These are phyloP conservation scores for Battus philenor DNA, from an alignment of 1,140 invertebrate genomes.

Conservation along the genomic window DNA sequence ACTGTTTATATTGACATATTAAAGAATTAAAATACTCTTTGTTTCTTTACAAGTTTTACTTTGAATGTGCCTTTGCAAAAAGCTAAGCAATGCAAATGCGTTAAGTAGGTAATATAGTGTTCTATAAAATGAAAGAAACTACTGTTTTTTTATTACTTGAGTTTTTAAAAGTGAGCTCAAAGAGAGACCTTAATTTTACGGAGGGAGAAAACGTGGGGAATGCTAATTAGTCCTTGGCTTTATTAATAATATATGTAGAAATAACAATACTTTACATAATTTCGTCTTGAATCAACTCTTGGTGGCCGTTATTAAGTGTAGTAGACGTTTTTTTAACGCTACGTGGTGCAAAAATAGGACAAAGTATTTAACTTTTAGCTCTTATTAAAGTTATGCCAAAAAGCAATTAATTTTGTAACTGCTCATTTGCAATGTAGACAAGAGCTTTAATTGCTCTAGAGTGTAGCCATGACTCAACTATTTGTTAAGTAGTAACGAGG, in stretches of 20 bases:
- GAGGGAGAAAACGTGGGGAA: neutral
- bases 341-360: neutral
- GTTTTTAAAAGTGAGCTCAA: conserved; percentile 5
- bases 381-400: conserved; percentile 2
- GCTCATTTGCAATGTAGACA: conserved; percentile 6
- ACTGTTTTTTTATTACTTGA: neutral
- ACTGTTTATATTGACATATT: neutral
- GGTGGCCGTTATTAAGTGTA: neutral
- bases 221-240: conserved; percentile 11
- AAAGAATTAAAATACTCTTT: neutral
- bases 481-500: conserved; percentile 14
- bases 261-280: too few species aligned
- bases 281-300: too few species aligned
- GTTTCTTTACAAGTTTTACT: conserved; percentile 1
- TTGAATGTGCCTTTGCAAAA: neutral
- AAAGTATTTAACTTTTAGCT: conserved; percentile 12
- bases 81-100: neutral
- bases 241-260: conserved; percentile 14
- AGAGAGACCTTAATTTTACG: conserved; percentile 2
- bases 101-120: conserved; percentile 1
- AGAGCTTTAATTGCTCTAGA: conserved; percentile 13
- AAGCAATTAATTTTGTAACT: conserved; percentile 13
- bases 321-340: conserved; percentile 4
- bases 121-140: neutral
- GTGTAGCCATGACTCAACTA: conserved; percentile 22